Conservation (phyloP, 2,113 vertebrate species). For the Glaucidium brasilianum region DNA sequence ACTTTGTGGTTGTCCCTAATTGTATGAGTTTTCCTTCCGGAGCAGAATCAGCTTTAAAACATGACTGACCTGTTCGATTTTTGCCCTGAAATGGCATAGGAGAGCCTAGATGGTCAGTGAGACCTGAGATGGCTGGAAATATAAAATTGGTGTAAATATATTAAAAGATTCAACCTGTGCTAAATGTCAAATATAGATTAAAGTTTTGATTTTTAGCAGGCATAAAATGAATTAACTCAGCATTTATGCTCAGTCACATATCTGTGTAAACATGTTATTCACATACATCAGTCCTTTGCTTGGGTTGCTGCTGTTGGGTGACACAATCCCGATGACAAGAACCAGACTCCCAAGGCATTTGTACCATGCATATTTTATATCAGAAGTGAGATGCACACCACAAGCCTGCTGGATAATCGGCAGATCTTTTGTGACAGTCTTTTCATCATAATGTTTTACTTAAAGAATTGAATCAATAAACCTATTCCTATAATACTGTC, state of each 20-base stretch:
- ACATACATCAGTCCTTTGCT: neutral
- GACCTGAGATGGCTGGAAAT: neutral
- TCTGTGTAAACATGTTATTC: neutral
- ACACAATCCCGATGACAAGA: neutral
- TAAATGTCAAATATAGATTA: neutral
- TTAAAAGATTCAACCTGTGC: neutral
- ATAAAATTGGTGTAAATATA: neutral
- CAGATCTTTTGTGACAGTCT: neutral
- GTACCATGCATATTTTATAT: neutral
- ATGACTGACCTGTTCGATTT: neutral
- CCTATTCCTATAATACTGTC: neutral
- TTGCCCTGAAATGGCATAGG: neutral
- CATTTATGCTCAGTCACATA: neutral
- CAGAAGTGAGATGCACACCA: neutral
- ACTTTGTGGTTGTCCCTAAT: no score
- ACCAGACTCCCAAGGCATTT: neutral
- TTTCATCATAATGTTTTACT: conserved; percentile 47
- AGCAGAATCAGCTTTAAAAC: neutral
- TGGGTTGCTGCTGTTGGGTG: neutral
- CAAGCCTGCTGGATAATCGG: neutral
- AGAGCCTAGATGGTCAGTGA: neutral
- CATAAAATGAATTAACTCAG: neutral
- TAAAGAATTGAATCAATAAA: conserved; percentile 32
- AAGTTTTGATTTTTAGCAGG: neutral
- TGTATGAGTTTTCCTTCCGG: neutral